phyloP scores from a whole-genome alignment of 2,797 vertebrate species.

The Neoniphon sammara region DNA sequence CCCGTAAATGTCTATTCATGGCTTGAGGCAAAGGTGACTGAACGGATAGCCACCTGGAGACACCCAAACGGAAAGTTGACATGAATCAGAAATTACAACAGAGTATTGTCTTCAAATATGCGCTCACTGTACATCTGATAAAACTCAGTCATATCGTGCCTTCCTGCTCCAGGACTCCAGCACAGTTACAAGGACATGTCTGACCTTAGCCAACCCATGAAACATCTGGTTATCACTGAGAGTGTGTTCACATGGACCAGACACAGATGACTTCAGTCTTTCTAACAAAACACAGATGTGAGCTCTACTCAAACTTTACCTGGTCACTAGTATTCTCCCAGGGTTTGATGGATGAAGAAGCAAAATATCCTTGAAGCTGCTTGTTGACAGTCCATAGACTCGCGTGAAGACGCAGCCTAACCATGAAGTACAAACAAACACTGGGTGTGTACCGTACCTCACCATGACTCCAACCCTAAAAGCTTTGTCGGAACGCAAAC shows the following conservation, averaged over 20 bases:
- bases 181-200: conserved; percentile 29
- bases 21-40: conserved; percentile 9
- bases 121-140: conserved; percentile 13
- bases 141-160: conserved; percentile 18
- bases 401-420: not conserved
- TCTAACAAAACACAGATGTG: conserved; percentile 50
- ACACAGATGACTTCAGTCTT: conserved; percentile 43
- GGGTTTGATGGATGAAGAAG: conserved; percentile 14
- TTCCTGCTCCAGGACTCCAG: conserved; percentile 12
- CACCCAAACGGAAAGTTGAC: conserved; percentile 13
- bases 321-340: conserved; percentile 7
- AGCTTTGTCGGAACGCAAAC: conserved; percentile 41
- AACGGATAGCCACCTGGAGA: conserved; percentile 38
- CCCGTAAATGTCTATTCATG: conserved; percentile 47
- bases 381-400: conserved; percentile 4
- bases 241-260: conserved; percentile 27
- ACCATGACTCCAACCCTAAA: conserved; percentile 41
- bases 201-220: conserved; percentile 29
- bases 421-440: conserved; percentile 30
- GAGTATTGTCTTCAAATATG: conserved; percentile 6
- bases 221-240: conserved; percentile 31
- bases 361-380: conserved; percentile 31
- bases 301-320: conserved; percentile 34
- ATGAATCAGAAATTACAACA: conserved; percentile 14
- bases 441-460: conserved; percentile 18